Conservation (phyloP, 2,888 invertebrate species). For the Drosophila ezoana region DNA sequence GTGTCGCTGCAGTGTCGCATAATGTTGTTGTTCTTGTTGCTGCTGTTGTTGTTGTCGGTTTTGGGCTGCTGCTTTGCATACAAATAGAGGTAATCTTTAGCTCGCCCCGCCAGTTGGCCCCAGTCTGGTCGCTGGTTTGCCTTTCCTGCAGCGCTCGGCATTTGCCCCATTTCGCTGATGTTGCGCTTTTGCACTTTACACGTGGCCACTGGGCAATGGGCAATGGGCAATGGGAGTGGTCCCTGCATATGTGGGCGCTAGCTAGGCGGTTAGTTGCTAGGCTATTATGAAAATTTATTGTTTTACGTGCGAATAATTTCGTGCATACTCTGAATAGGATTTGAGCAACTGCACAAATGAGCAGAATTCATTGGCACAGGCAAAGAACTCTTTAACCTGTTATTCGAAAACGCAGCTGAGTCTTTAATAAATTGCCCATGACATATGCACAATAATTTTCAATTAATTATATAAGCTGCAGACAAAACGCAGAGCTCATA, state of each 20-base stretch:
- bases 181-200: slow-evolving; percentile 61
- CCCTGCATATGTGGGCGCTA: slow-evolving; percentile 20
- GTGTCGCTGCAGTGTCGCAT: slow-evolving; percentile 51
- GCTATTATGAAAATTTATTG: slow-evolving; percentile 70
- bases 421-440: slow-evolving; percentile 31
- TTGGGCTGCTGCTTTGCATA: slow-evolving; percentile 69
- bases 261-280: slow-evolving; percentile 14
- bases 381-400: slow-evolving; percentile 13
- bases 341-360: slow-evolving; percentile 17
- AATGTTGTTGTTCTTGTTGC: slow-evolving; percentile 27
- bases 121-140: slow-evolving; percentile 14
- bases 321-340: slow-evolving; percentile 31
- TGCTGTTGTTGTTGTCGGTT: slow-evolving; percentile 54
- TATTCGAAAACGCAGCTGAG: slow-evolving; percentile 24
- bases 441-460: slow-evolving; percentile 56
- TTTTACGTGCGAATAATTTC: slow-evolving; percentile 56
- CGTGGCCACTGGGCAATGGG: slow-evolving; percentile 36
- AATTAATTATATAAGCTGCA: slow-evolving; percentile 57
- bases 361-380: slow-evolving; percentile 11
- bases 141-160: slow-evolving; percentile 18
- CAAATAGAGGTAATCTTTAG: slow-evolving; percentile 71
- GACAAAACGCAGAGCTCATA: slow-evolving; percentile 6
- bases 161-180: slow-evolving; percentile 57
- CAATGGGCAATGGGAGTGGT: background rate
- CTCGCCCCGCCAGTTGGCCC: slow-evolving; percentile 20